Evolutionary conservation across 2,797 vertebrate genomes (phyloP).

Genomic region (Pangasius djambal): DNA sequence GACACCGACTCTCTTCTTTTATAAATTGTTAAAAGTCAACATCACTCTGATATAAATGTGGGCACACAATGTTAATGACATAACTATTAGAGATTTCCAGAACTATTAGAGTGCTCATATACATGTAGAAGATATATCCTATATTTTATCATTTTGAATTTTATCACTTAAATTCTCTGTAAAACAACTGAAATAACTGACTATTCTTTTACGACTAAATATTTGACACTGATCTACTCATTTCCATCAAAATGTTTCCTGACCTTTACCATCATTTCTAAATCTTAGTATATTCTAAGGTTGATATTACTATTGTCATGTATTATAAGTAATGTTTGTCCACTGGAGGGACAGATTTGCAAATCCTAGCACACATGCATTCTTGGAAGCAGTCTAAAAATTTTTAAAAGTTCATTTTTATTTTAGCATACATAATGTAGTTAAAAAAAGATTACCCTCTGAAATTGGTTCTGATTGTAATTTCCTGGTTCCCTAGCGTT

Average conservation of each 20-base stretch:
- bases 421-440: background rate
- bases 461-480: background rate
- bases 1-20: too few relatives aligned
- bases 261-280: background rate
- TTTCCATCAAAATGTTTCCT: background rate
- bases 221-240: background rate
- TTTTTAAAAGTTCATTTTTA: background rate
- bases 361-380: background rate
- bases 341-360: background rate
- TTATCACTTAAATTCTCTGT: background rate
- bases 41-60: background rate
- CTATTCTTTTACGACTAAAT: background rate
- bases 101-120: background rate
- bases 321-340: background rate
- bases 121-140: background rate
- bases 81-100: background rate
- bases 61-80: background rate
- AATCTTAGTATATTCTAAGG: background rate
- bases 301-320: too few relatives aligned
- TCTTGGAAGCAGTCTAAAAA: background rate
- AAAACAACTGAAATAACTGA: background rate
- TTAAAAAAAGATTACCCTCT: too few relatives aligned
- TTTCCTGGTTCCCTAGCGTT: background rate
- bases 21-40: too few relatives aligned
- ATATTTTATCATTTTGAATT: background rate